Base-by-base conservation (phyloP, 2,888 invertebrate genomes). In the Caenorhabditis becei region DNA sequence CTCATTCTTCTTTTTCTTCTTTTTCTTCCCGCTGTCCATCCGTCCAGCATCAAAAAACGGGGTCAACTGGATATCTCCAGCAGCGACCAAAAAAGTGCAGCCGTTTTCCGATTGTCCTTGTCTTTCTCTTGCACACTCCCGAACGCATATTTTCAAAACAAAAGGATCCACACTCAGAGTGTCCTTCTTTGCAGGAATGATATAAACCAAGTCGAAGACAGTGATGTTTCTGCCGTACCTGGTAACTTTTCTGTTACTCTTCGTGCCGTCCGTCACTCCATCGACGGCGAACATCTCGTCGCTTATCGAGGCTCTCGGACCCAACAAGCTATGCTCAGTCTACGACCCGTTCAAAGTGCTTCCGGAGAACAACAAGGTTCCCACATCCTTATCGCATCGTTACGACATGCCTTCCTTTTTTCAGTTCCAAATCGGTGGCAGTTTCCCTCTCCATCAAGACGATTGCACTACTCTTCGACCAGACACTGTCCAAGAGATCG, bases 301-400 rank as follows among this genome's bases (percentile, higher is more conserved):
- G 49, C 49, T 83, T 53, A 75, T 77, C 51, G 79, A 75, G 61
- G 62, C 79, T 26, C 67, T 81, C 23, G 77, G 77, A 23, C 81
- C 81, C 18, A 77, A 77, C 24, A 82, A 82, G 59, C 66, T 85
- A 20, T 90, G 90, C 71, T 88, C 87, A 24, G 89, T 90, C 53
- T 90, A 88, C 81, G 90, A 90, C 72, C 88, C 90, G 28, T 90
- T 90, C 85, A 90, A 89, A 67, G 89, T 90, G 26, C 71, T 90
- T 51, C 90, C 90, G 14, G 89, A 88, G 32, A 87, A 90, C 77
- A 86, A 86, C 69, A 89, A 87, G 84, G 88, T 87, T 41, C 37
- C 32, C 37, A 58, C 49, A 0, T 18, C 3, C 5, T 11, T 26
- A 41, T 41, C 41, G 14, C 2, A 41, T 26, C 16, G 49, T 37